A percentile compares a stretch with the other conserved stretches of the same genome.
These are phyloP conservation scores for Tyrannus savana DNA, from an alignment of 2,113 vertebrate genomes.

Conservation along the genomic window DNA sequence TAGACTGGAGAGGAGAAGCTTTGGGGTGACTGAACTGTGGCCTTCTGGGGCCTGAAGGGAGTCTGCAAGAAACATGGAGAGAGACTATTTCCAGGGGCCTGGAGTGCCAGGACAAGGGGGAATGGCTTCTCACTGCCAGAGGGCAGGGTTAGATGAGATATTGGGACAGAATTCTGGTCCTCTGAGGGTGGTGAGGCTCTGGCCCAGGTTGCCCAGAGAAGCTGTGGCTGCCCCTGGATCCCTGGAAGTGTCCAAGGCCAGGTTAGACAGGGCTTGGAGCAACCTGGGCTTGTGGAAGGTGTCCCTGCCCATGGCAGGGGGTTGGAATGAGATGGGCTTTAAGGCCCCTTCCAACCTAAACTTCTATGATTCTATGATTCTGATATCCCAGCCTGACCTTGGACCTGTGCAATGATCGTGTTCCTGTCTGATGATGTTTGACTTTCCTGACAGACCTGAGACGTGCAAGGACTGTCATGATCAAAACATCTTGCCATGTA, in stretches of 20 bases:
- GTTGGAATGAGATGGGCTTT: fast-evolving
- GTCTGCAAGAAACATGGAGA: too few species aligned
- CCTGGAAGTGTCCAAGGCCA: not conserved
- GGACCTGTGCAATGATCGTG: not conserved
- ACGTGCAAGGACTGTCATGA: not conserved
- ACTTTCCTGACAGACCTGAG: not conserved
- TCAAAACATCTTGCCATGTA: not conserved
- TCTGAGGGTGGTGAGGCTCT: too few species aligned
- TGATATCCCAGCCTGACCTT: not conserved
- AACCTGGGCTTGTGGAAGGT: not conserved
- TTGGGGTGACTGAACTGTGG: too few species aligned
- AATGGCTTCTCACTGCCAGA: too few species aligned
- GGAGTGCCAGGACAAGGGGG: too few species aligned
- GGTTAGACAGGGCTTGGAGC: not conserved
- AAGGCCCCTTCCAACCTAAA: not conserved
- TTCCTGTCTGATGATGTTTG: not conserved
- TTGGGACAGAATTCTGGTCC: too few species aligned
- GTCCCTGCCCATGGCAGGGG: not conserved
- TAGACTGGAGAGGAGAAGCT: not conserved
- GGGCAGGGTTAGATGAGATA: too few species aligned
- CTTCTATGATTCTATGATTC: not conserved
- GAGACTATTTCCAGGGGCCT: too few species aligned
- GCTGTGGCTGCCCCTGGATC: not conserved
- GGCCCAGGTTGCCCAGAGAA: not conserved
- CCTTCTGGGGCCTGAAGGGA: too few species aligned